A percentile compares a stretch with the other conserved stretches of the same genome.
These are phyloP conservation scores for Pelmatolapia mariae DNA, from an alignment of 2,113 vertebrate species.

Conservation along the genomic window DNA sequence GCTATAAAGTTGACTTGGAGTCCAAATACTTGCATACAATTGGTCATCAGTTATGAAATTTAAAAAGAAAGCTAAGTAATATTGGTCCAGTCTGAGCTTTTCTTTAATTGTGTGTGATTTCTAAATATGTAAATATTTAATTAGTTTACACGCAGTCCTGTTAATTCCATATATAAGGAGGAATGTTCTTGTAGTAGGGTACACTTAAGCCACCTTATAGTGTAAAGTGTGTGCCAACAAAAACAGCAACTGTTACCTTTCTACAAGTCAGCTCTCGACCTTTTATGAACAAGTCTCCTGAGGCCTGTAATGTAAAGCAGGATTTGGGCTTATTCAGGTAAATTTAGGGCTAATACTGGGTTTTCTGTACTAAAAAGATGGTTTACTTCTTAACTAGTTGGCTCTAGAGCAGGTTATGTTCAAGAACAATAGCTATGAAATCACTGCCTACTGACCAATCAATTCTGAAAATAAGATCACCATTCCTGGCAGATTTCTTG, in stretches of 20 bases:
- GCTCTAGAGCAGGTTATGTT: neutral
- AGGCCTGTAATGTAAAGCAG: neutral
- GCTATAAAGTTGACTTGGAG: neutral
- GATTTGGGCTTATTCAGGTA: neutral
- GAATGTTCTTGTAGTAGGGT: neutral
- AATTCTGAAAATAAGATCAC: neutral
- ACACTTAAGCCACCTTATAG: neutral
- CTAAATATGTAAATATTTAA: neutral
- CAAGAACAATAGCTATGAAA: neutral
- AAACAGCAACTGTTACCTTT: neutral
- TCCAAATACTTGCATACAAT: neutral
- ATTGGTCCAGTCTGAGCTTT: neutral
- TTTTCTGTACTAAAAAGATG: neutral
- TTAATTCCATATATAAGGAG: too few species aligned
- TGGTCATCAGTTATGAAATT: neutral
- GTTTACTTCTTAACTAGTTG: neutral
- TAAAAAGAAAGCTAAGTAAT: accelerated
- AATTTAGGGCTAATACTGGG: neutral
- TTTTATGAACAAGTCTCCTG: neutral
- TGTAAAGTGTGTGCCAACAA: neutral
- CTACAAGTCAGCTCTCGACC: neutral
- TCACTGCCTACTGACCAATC: neutral
- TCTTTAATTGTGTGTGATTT: neutral
- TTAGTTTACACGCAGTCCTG: accelerated
- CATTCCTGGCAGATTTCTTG: neutral